Conservation (phyloP, 2,113 vertebrate species). For the Rhipidura dahli region DNA sequence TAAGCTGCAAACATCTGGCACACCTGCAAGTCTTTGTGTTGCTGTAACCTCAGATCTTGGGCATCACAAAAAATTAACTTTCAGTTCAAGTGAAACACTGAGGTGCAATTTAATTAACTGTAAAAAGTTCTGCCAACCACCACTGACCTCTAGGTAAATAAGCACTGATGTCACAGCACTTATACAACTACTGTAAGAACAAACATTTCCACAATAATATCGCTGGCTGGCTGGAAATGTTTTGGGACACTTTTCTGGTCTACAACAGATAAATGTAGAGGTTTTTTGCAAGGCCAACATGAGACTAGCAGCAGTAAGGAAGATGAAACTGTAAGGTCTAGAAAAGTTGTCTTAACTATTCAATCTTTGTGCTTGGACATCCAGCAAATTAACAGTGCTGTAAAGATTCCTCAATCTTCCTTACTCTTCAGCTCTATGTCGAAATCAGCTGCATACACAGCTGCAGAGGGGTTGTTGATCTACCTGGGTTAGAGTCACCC, state of each 20-base stretch:
- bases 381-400: neutral
- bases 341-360: neutral
- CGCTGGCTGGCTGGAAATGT: neutral
- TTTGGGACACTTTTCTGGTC: neutral
- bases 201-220: neutral
- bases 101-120: neutral
- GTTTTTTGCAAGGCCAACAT: neutral
- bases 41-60: neutral
- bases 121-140: neutral
- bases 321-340: neutral
- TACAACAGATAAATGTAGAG: neutral
- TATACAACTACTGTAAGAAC: neutral
- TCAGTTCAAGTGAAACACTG: neutral
- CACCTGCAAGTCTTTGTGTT: neutral
- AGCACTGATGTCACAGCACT: neutral
- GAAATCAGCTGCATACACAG: neutral
- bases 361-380: neutral
- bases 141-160: neutral
- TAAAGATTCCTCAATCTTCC: neutral
- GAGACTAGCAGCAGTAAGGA: neutral
- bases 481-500: neutral
- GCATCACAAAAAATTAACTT: neutral
- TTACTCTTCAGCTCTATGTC: neutral
- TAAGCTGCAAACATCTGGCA: neutral
- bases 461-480: neutral